These are phyloP conservation scores for Petroica traversi DNA, from an alignment of 2,113 vertebrate genomes.

Conservation along the genomic window DNA sequence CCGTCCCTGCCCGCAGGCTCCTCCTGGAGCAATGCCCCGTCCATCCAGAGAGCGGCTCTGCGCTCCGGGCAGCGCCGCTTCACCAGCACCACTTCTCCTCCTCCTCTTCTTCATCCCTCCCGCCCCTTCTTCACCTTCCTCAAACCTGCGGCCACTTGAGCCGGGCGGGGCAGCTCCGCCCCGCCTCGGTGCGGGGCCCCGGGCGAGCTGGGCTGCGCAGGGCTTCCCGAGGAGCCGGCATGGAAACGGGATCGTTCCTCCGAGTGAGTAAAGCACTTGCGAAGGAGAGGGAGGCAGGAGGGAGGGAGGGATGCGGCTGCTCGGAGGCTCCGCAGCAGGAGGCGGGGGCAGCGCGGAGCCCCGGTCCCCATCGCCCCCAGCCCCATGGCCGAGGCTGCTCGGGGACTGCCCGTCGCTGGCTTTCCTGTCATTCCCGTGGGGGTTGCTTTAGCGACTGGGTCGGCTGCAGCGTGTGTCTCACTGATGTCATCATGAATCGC, in stretches of 20 bases:
- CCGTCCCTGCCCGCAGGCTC: background rate
- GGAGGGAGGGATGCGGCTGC: background rate
- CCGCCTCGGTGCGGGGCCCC: background rate
- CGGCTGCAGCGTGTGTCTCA: background rate
- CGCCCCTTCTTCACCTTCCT: background rate
- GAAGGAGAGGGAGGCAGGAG: rapidly evolving
- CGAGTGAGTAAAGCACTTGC: background rate
- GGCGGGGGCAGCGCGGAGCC: too few relatives aligned
- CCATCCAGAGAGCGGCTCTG: background rate
- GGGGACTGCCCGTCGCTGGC: rapidly evolving
- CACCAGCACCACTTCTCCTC: background rate
- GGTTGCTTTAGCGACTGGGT: background rate
- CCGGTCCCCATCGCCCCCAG: background rate
- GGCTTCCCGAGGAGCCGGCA: background rate
- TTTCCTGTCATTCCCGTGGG: rapidly evolving
- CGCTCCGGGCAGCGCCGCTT: background rate
- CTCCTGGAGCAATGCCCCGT: background rate
- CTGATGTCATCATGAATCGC: background rate
- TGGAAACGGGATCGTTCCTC: background rate
- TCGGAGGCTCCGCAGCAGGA: background rate
- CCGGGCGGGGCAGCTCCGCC: background rate
- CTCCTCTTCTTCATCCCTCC: background rate
- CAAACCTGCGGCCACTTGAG: background rate
- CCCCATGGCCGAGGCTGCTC: rapidly evolving
- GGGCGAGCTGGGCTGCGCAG: background rate